A percentile compares a stretch with the other conserved stretches of the same genome.
Conservation (phyloP, 2,888 invertebrate species). For the Bruchidius siliquastri region DNA sequence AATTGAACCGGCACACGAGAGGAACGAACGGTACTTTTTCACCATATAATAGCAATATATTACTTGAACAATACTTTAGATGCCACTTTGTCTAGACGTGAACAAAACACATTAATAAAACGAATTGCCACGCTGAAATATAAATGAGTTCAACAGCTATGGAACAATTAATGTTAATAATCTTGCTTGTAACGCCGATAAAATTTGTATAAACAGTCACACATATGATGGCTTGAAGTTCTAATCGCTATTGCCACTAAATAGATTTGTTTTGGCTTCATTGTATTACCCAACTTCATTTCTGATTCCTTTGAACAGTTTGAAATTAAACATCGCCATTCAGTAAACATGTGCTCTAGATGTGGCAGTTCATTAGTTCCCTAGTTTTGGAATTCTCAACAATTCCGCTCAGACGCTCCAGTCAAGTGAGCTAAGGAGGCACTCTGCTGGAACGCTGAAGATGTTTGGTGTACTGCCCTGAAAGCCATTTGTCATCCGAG, state of each 20-base stretch:
- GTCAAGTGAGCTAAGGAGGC: too few species aligned
- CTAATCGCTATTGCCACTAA: neutral
- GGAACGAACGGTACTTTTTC: neutral
- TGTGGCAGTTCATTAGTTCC: too few species aligned
- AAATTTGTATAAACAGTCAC: neutral
- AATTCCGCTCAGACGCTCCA: too few species aligned
- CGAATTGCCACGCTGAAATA: neutral
- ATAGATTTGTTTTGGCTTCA: too few species aligned
- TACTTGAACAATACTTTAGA: neutral
- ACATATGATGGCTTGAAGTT: neutral
- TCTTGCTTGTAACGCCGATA: neutral
- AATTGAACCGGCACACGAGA: neutral
- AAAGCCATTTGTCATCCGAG: too few species aligned
- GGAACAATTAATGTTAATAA: neutral
- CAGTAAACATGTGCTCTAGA: too few species aligned
- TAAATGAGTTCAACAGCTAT: neutral
- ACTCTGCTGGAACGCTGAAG: too few species aligned
- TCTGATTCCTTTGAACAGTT: too few species aligned
- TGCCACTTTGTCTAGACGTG: neutral
- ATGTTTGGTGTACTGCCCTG: too few species aligned
- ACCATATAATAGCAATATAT: neutral
- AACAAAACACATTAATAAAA: neutral
- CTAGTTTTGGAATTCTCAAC: too few species aligned
- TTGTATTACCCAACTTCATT: too few species aligned
- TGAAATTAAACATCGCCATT: too few species aligned